Conservation (phyloP, 2,113 vertebrate genomes). For the Pelobates fuscus region DNA sequence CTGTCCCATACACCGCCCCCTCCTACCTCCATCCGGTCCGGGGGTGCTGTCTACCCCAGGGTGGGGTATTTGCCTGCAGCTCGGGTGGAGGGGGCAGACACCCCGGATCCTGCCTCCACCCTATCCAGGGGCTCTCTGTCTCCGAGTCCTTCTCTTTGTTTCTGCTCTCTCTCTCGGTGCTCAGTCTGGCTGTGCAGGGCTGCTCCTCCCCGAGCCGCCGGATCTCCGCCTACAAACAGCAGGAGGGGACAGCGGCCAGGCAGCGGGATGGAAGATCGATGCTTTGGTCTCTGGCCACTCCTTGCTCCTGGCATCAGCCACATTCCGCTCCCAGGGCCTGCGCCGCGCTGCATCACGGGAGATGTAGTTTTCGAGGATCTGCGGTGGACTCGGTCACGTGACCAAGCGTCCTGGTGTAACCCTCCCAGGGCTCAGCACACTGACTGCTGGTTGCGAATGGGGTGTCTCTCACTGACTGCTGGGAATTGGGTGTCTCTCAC, state of each 20-base stretch:
- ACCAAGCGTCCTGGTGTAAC: conserved; percentile 38
- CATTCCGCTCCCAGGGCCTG: conserved; percentile 1
- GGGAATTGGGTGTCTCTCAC: too few species aligned
- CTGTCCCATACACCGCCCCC: not conserved
- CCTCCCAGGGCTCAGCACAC: not conserved
- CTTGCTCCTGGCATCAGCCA: conserved; percentile 14
- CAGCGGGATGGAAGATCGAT: not conserved
- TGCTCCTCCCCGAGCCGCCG: conserved; percentile 12
- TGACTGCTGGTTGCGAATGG: too few species aligned
- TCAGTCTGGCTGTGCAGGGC: conserved; percentile 25
- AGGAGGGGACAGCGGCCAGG: conserved; percentile 13
- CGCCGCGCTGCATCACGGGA: conserved; percentile 16
- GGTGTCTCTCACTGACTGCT: too few species aligned
- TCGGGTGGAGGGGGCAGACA: not conserved
- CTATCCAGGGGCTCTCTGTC: conserved; percentile 6
- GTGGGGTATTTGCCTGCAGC: not conserved
- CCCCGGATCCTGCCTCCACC: not conserved
- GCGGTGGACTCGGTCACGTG: conserved; percentile 14
- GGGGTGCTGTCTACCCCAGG: not conserved
- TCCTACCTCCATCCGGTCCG: not conserved
- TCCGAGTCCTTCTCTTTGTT: not conserved
- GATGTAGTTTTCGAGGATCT: conserved; percentile 21
- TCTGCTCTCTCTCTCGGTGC: conserved; percentile 27
- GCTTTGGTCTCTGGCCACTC: not conserved
- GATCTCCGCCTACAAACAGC: conserved; percentile 23